Conservation (phyloP, 2,888 invertebrate genomes). For the Acanthosepion pharaonis region DNA sequence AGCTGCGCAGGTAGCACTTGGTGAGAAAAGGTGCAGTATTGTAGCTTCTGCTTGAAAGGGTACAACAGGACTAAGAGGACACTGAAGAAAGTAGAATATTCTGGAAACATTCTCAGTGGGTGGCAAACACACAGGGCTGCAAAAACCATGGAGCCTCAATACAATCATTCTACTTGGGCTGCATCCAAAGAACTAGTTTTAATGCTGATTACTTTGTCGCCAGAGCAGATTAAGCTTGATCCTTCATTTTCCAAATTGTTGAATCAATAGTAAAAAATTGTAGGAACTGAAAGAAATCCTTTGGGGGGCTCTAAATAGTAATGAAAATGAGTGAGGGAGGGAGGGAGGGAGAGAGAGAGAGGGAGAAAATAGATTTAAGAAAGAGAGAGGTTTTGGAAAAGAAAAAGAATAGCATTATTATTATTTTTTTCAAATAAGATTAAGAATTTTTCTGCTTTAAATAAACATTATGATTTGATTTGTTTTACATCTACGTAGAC, state of each 20-base stretch:
- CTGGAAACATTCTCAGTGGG: neutral
- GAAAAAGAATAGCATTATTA: neutral
- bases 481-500: no score
- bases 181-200: neutral
- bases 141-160: neutral
- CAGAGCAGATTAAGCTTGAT: neutral
- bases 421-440: neutral
- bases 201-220: neutral
- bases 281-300: neutral
- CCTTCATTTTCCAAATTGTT: neutral
- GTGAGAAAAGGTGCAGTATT: neutral
- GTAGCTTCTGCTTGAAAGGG: neutral
- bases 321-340: neutral
- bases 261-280: neutral
- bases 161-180: neutral
- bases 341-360: neutral
- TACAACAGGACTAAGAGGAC: neutral
- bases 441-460: neutral
- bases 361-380: neutral
- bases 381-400: neutral
- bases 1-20: neutral
- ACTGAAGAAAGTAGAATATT: slow-evolving; percentile 33
- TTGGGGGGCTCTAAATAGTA: neutral
- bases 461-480: neutral
- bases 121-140: neutral